phyloP scores from a whole-genome alignment of 2,888 invertebrate genomes.

The Erpobdella octoculata region DNA sequence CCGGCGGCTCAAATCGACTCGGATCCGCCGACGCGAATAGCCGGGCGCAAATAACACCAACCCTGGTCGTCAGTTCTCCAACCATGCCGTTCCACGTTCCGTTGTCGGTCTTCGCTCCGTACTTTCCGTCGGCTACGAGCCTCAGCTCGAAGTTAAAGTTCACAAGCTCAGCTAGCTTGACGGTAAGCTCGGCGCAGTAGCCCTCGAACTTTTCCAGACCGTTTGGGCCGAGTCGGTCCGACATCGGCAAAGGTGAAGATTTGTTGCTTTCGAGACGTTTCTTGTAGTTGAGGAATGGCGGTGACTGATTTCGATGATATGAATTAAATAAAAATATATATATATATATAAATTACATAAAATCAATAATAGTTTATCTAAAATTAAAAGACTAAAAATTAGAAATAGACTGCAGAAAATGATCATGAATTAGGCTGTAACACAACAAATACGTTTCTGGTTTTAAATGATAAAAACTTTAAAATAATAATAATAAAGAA shows the following conservation, averaged over 20 bases:
- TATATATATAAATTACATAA: not conserved
- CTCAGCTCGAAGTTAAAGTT: conserved; percentile 48
- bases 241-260: conserved; percentile 38
- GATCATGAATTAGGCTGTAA: not conserved
- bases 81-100: conserved; percentile 51
- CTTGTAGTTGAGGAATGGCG: conserved; percentile 45
- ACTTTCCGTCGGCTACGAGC: conserved; percentile 38
- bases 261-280: conserved; percentile 39
- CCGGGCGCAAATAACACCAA: conserved; percentile 36
- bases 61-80: conserved; percentile 47
- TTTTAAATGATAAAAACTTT: not conserved
- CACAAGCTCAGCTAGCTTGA: conserved; percentile 47
- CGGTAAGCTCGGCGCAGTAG: conserved; percentile 53
- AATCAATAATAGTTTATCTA: not conserved
- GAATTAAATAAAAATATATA: not conserved
- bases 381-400: not conserved
- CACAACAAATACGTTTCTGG: not conserved
- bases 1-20: too few species aligned
- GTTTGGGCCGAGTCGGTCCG: conserved; percentile 56
- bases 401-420: not conserved
- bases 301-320: conserved; percentile 13
- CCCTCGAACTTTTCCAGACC: conserved; percentile 69
- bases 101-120: conserved; percentile 37
- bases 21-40: too few species aligned
- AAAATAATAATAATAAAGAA: not conserved